A percentile compares a stretch with the other conserved stretches of the same genome.
Evolutionary conservation across 2,797 vertebrate species (phyloP).

Genomic region (Cynopterus sphinx): DNA sequence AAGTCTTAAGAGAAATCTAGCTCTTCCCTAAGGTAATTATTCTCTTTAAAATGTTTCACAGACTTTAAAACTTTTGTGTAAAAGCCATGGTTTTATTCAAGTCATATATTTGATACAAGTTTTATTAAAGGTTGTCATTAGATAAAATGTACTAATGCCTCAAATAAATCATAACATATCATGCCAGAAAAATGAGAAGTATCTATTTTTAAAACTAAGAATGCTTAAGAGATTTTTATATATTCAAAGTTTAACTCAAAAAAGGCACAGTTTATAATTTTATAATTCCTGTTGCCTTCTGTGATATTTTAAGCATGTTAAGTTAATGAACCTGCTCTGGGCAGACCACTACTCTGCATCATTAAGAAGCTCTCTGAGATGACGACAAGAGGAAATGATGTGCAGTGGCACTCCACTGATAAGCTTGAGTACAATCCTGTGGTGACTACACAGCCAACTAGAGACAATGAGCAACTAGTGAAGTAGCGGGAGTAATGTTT

Average conservation of each 20-base stretch:
- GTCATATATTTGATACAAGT: neutral
- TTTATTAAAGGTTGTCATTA: neutral
- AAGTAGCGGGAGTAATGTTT: slow-evolving; percentile 82
- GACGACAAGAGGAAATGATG: slow-evolving; percentile 82
- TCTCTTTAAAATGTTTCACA: neutral
- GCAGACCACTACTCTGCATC: neutral
- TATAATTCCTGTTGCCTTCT: neutral
- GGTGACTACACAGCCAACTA: slow-evolving; percentile 81
- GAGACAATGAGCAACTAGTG: slow-evolving; percentile 82
- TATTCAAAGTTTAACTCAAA: slow-evolving; percentile 10
- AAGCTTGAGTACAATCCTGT: slow-evolving; percentile 81
- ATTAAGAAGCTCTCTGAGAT: neutral
- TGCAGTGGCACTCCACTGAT: slow-evolving; percentile 78
- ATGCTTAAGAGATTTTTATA: slow-evolving; percentile 18
- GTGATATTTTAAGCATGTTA: neutral
- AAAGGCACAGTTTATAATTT: neutral
- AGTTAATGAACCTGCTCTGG: slow-evolving; percentile 3
- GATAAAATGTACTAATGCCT: neutral
- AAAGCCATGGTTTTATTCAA: slow-evolving; percentile 34
- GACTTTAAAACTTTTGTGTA: neutral
- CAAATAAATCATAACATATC: slow-evolving; percentile 37
- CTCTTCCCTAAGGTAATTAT: slow-evolving; percentile 1
- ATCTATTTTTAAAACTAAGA: slow-evolving; percentile 56
- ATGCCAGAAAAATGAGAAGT: slow-evolving; percentile 12
- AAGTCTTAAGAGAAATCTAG: slow-evolving; percentile 37